Evolutionary conservation across 1,140 invertebrate species (phyloP), one percentile per base, ranked within the genome.

Genomic region (Caerostris extrusa): DNA sequence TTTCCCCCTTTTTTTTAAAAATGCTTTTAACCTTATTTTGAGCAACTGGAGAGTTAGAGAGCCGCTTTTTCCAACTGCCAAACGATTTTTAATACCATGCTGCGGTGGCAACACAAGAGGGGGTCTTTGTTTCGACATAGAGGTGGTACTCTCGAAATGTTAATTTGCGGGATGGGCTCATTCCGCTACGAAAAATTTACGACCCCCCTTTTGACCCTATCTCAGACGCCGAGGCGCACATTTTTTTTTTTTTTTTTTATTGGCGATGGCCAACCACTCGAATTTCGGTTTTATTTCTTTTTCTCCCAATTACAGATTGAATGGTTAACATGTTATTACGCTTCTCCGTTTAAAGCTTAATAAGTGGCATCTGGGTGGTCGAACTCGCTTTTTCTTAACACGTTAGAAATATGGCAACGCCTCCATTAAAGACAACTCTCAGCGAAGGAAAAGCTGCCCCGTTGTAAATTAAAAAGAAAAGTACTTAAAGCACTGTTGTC

Each of bases 61-160:
- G 60, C 34, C 8, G 34, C 8, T 34, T 50, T 5, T 12, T 12
- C 71, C 10, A 0, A 10, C 19, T 50, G 34, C 50, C 61, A 67
- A 67, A 67, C 2, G 61, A 67, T 77, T 50, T 14, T 50, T 53
- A 77, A 77, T 77, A 7, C 19, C 71, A 53, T 77, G 50, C 61
- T 14, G 61, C 14, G 61, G 14, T 67, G 61, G 14, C 61, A 67
- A 12, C 71, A 77, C 71, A 77, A 64, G 50, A 17, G 61, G 34
- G 61, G 50, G 3, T 34, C 12, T 77, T 77, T 77, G 71, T 77
- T 77, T 77, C 34, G 19, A 3, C 3, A 3, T 12, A 77, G 71
- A 77, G 14, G 71, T 77, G 71, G 71, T 77, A 12, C 71, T 34
- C 50, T 77, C 50, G 71, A 67, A 67, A 77, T 77, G 71, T 50